Evolutionary conservation across 23 tunicate species (phyloP).

Genomic region (Trididemnum clinides): DNA sequence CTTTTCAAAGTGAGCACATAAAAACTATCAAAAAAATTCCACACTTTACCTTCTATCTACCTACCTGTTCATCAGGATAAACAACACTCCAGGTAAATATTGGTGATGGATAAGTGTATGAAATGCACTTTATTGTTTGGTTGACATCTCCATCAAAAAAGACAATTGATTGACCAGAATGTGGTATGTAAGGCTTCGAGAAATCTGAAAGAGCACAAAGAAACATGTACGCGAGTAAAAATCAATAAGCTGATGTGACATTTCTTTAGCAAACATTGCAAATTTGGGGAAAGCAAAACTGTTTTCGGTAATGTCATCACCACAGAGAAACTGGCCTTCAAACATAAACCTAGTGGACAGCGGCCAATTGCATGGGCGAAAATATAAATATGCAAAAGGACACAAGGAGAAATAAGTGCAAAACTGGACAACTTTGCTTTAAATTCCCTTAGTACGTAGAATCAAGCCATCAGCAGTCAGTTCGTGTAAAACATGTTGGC

Average conservation of each 20-base stretch:
- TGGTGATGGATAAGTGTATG: slow-evolving; percentile 18
- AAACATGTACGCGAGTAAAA: not conserved
- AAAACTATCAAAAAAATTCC: not conserved
- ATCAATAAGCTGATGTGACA: not conserved
- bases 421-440: too few relatives aligned
- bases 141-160: slow-evolving; percentile 8
- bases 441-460: too few relatives aligned
- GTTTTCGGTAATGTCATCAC: too few relatives aligned
- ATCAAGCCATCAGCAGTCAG: too few relatives aligned
- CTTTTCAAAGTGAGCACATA: too few relatives aligned
- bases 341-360: too few relatives aligned
- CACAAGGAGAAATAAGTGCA: too few relatives aligned
- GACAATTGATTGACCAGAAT: not conserved
- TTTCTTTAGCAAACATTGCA: not conserved
- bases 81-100: not conserved
- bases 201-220: not conserved
- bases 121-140: not conserved
- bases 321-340: too few relatives aligned
- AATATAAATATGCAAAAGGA: too few relatives aligned
- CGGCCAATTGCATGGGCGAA: too few relatives aligned
- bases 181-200: not conserved
- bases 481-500: too few relatives aligned
- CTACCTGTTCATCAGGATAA: not conserved
- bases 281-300: not conserved
- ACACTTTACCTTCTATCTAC: not conserved